Conservation (phyloP, 1,140 invertebrate species). For the Parapsyche elsis region DNA sequence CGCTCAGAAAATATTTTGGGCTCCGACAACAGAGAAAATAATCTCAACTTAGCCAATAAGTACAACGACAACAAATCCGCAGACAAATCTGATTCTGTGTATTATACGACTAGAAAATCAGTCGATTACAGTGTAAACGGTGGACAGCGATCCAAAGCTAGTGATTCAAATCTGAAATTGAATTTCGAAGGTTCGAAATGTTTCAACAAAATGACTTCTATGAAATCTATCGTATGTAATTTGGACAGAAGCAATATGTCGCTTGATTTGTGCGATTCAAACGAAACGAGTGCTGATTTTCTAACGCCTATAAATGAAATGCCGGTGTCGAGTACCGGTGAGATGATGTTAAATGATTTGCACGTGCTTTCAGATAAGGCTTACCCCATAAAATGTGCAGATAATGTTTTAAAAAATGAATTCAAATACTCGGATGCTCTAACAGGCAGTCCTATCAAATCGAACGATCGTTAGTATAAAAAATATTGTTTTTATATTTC, state of each 20-base stretch:
- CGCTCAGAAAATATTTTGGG: constrained; percentile 65
- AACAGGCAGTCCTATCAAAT: constrained; percentile 46
- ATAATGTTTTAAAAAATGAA: constrained; percentile 47
- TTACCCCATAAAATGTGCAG: constrained; percentile 40
- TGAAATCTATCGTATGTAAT: constrained; percentile 50
- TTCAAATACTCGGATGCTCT: constrained; percentile 45
- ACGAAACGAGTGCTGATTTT: constrained; percentile 67
- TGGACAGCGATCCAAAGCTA: constrained; percentile 59
- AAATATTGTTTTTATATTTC: neutral
- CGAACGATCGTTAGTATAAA: constrained; percentile 46
- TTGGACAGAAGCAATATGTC: constrained; percentile 64
- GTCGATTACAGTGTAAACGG: constrained; percentile 56
- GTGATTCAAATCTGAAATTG: constrained; percentile 62
- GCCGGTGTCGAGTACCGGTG: constrained; percentile 61
- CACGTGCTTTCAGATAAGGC: constrained; percentile 48
- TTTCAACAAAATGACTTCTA: constrained; percentile 46
- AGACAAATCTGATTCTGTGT: constrained; percentile 66
- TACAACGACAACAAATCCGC: constrained; percentile 55
- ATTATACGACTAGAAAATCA: constrained; percentile 61
- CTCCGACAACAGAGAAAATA: constrained; percentile 61
- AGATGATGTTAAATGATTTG: constrained; percentile 46
- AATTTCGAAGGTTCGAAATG: constrained; percentile 65
- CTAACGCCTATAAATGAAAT: constrained; percentile 67
- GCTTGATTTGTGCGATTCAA: constrained; percentile 65
- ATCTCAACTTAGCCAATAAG: constrained; percentile 60